Evolutionary conservation across 2,888 invertebrate species (phyloP).

Genomic region (Parnassius orleans): DNA sequence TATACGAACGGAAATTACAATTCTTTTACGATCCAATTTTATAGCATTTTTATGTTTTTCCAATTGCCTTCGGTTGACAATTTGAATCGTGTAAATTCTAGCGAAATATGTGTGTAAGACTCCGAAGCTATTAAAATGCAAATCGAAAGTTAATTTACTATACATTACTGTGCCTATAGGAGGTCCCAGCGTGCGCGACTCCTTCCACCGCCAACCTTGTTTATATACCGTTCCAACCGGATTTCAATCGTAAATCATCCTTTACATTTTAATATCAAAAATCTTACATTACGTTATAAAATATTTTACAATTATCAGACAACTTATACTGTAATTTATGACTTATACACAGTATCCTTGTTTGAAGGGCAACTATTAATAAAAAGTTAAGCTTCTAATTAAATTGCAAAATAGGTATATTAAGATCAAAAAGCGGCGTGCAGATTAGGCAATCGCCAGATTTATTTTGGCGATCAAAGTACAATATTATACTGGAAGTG

Average conservation of each 20-base stretch:
- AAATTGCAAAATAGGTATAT: conserved; percentile 7
- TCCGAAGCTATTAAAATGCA: conserved; percentile 66
- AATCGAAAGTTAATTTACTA: conserved; percentile 58
- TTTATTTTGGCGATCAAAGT: conserved; percentile 51
- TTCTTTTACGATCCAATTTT: conserved; percentile 73
- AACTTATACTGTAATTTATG: conserved; percentile 3
- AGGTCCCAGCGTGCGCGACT: conserved; percentile 30
- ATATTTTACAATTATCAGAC: conserved; percentile 13
- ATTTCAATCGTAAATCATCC: conserved; percentile 22
- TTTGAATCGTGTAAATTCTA: conserved; percentile 71
- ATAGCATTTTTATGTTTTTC: conserved; percentile 72
- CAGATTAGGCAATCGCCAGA: conserved; percentile 42
- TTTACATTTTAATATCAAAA: conserved; percentile 17
- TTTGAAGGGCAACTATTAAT: not conserved
- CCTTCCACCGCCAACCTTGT: conserved; percentile 11
- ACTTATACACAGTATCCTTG: not conserved
- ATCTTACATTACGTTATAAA: conserved; percentile 11
- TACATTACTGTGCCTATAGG: conserved; percentile 36
- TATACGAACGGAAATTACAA: conserved; percentile 58
- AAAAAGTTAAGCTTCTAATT: not conserved
- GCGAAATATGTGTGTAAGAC: conserved; percentile 65
- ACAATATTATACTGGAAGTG: conserved; percentile 44
- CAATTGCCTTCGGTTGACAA: conserved; percentile 73
- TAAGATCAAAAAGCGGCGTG: conserved; percentile 11
- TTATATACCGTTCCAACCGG: conserved; percentile 16